A percentile compares a stretch with the other conserved stretches of the same genome.
Conservation (phyloP, 2,797 vertebrate species). For the Nannoperca australis region DNA sequence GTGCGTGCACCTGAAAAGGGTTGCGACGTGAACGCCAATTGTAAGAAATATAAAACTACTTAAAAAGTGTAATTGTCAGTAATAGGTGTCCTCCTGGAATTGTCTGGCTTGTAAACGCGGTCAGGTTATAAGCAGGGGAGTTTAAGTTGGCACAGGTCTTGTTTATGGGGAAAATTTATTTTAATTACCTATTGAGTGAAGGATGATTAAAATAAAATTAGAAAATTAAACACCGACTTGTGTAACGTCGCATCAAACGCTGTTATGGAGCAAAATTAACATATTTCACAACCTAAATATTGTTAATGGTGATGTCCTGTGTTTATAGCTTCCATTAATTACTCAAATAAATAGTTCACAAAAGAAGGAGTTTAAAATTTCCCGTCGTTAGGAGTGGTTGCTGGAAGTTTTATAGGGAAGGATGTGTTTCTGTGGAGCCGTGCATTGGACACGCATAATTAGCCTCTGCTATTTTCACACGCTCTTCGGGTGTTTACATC, state of each 20-base stretch:
- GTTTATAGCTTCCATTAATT: conserved; percentile 62
- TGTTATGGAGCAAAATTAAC: conserved; percentile 47
- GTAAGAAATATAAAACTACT: conserved; percentile 46
- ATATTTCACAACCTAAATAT: conserved; percentile 45
- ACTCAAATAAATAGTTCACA: conserved; percentile 63
- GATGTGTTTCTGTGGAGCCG: conserved; percentile 66
- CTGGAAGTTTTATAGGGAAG: conserved; percentile 65
- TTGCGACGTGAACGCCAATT: conserved; percentile 34
- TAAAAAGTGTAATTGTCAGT: conserved; percentile 47
- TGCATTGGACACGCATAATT: conserved; percentile 82
- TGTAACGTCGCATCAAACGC: conserved; percentile 35
- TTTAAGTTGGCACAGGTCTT: conserved; percentile 65
- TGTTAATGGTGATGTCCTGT: conserved; percentile 37
- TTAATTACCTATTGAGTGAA: conserved; percentile 70
- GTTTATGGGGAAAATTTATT: conserved; percentile 72
- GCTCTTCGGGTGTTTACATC: conserved; percentile 79
- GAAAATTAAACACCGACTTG: conserved; percentile 63
- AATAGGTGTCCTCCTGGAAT: conserved; percentile 45
- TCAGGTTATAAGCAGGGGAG: conserved; percentile 58
- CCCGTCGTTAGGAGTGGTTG: conserved; percentile 48
- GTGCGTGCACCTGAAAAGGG: conserved; percentile 53
- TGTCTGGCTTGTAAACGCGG: conserved; percentile 54
- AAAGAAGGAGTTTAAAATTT: conserved; percentile 53
- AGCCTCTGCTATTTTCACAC: conserved; percentile 78
- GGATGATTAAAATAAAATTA: conserved; percentile 66